Percentiles rank a stretch among this genome's conserved stretches.
These are phyloP conservation scores for Pogonognathellus flavescens DNA, from an alignment of 1,140 invertebrate genomes.

Conservation along the genomic window DNA sequence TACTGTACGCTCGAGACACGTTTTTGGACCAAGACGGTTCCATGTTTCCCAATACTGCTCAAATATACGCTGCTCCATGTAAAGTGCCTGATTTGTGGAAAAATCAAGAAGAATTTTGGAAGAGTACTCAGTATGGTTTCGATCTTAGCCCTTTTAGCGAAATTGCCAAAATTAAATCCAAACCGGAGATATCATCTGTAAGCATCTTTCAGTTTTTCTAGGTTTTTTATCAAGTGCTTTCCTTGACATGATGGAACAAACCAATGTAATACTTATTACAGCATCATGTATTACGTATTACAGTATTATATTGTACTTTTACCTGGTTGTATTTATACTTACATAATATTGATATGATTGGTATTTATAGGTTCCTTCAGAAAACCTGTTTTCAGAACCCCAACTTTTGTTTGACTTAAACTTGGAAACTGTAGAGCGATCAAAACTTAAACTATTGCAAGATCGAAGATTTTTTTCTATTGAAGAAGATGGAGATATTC, in stretches of 20 bases:
- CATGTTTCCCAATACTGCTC: slow-evolving; percentile 71
- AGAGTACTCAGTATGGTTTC: slow-evolving; percentile 69
- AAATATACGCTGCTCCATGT: slow-evolving; percentile 77
- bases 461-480: slow-evolving; percentile 70
- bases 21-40: slow-evolving; percentile 79
- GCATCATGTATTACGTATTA: no score
- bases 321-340: no score
- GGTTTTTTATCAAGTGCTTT: neutral
- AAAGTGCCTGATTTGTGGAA: slow-evolving; percentile 75
- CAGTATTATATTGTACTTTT: no score
- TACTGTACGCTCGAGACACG: slow-evolving; percentile 90
- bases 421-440: slow-evolving; percentile 67
- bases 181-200: slow-evolving; percentile 63
- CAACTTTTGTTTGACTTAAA: slow-evolving; percentile 69
- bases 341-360: no score
- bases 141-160: slow-evolving; percentile 60
- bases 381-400: slow-evolving; percentile 71
- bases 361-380: slow-evolving; percentile 61
- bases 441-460: slow-evolving; percentile 68
- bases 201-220: neutral
- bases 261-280: no score
- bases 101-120: slow-evolving; percentile 75
- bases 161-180: slow-evolving; percentile 47
- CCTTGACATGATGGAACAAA: no score
- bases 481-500: slow-evolving; percentile 76